phyloP scores from a whole-genome alignment of 2,888 invertebrate species.

The Apantesis nais region DNA sequence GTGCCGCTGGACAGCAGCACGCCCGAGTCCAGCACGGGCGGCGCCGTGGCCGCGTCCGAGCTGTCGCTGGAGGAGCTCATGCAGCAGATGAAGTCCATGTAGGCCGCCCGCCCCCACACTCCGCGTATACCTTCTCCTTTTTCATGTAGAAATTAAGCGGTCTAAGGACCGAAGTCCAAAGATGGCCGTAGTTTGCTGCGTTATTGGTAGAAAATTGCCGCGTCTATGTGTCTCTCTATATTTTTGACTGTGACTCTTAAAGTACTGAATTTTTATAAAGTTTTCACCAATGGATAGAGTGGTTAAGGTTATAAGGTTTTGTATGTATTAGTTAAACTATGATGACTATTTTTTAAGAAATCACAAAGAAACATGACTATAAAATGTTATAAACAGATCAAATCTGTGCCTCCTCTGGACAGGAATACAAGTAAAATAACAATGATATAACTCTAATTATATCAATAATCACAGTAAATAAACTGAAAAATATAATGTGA shows the following conservation, averaged over 20 bases:
- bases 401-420: no score
- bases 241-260: neutral
- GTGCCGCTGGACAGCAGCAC: slow-evolving; percentile 81
- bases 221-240: neutral
- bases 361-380: no score
- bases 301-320: neutral
- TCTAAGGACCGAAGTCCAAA: neutral
- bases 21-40: slow-evolving; percentile 75
- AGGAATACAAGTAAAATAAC: no score
- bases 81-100: slow-evolving; percentile 96
- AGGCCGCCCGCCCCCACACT: slow-evolving; percentile 54
- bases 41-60: slow-evolving; percentile 81
- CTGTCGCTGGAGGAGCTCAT: slow-evolving; percentile 95
- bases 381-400: no score
- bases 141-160: neutral
- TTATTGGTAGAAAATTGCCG: neutral
- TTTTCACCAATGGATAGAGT: neutral
- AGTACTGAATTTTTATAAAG: neutral
- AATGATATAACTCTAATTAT: no score
- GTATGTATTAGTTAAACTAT: no score
- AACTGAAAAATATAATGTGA: no score
- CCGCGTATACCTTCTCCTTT: neutral
- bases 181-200: neutral
- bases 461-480: no score
- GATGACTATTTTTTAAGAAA: no score